phyloP scores from a whole-genome alignment of 2,113 vertebrate genomes.

The Chionis minor region DNA sequence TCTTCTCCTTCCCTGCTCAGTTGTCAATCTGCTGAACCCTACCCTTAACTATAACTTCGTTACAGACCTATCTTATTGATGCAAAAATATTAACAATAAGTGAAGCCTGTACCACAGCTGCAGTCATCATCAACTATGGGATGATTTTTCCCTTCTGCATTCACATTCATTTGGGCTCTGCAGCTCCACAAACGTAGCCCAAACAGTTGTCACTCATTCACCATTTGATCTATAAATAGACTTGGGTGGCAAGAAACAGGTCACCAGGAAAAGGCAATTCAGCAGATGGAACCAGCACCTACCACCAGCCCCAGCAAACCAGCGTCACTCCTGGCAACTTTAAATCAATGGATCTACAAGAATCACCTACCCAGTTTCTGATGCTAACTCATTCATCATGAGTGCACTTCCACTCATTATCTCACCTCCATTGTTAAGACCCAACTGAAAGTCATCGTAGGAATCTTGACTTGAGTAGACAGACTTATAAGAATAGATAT shows the following conservation, averaged over 20 bases:
- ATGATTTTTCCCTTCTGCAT: conserved; percentile 33
- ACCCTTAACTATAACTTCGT: neutral
- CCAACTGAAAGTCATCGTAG: neutral
- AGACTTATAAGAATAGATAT: neutral
- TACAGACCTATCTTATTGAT: neutral
- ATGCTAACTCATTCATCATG: neutral
- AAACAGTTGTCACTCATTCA: conserved; percentile 1
- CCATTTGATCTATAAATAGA: conserved; percentile 27
- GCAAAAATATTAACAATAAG: neutral
- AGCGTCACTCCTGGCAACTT: neutral
- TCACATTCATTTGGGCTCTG: neutral
- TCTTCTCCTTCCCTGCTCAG: neutral
- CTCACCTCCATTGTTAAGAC: neutral
- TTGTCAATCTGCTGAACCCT: neutral
- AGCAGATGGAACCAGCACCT: neutral
- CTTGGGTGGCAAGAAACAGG: neutral
- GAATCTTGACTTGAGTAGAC: neutral
- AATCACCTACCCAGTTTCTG: neutral
- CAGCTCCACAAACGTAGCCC: neutral
- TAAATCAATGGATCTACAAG: neutral
- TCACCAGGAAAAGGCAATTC: conserved; percentile 22
- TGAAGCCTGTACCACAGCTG: neutral
- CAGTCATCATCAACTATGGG: neutral
- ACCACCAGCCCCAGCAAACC: neutral
- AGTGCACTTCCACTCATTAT: neutral